phyloP scores from a whole-genome alignment of 2,888 invertebrate species.

The Elysia crispata region DNA sequence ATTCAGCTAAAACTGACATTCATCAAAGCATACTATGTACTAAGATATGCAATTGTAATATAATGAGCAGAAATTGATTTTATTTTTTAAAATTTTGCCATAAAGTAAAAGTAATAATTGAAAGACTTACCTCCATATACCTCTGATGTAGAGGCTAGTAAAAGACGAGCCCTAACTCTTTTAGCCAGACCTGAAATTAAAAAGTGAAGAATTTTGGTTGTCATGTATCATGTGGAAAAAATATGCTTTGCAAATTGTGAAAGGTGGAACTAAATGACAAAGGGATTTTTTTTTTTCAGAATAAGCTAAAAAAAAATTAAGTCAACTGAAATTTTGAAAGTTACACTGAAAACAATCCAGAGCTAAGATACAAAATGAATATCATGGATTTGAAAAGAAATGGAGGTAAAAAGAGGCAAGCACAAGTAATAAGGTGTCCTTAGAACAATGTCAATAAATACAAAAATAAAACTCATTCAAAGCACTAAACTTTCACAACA shows the following conservation, averaged over 20 bases:
- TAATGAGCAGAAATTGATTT: no score
- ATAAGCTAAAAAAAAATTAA: background rate
- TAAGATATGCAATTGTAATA: no score
- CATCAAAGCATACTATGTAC: no score
- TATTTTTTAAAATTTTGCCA: no score
- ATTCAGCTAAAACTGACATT: no score
- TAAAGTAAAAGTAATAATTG: background rate
- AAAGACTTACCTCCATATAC: conserved; percentile 87
- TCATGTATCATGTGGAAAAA: background rate
- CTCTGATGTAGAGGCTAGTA: conserved; percentile 98
- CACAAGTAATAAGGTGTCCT: no score
- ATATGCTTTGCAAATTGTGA: background rate
- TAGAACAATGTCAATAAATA: no score
- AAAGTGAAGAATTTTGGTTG: background rate
- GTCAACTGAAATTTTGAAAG: background rate
- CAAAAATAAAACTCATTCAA: no score
- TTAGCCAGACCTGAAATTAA: conserved; percentile 87
- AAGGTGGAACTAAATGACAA: background rate
- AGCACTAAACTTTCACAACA: no score
- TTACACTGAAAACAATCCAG: background rate
- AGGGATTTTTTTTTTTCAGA: background rate
- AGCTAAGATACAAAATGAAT: no score
- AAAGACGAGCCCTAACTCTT: conserved; percentile 92
- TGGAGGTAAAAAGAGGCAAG: no score
- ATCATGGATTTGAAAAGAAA: no score